A percentile compares a stretch with the other conserved stretches of the same genome.
These are phyloP conservation scores for Hyalella azteca DNA, from an alignment of 2,888 invertebrate genomes.

Conservation along the genomic window DNA sequence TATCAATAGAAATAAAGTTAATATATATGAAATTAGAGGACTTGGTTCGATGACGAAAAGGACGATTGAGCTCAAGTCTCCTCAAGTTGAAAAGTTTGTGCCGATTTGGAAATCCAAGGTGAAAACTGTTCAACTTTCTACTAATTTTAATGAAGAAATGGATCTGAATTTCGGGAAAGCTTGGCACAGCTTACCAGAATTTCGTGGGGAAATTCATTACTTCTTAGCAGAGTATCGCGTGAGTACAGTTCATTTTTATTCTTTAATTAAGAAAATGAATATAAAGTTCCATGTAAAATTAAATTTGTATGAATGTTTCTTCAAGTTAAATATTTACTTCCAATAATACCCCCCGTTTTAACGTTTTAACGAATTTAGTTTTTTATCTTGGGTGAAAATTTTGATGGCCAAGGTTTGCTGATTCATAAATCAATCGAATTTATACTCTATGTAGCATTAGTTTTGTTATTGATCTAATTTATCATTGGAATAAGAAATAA, in stretches of 20 bases:
- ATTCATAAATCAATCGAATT: too few species aligned
- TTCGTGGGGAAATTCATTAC: not conserved
- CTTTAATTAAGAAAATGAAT: not conserved
- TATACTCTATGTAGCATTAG: too few species aligned
- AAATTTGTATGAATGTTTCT: not conserved
- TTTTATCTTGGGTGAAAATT: not conserved
- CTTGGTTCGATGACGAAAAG: not conserved
- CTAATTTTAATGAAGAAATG: not conserved
- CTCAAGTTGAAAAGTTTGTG: not conserved
- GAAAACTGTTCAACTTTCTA: not conserved
- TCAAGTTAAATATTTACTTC: not conserved
- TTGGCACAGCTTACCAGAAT: not conserved
- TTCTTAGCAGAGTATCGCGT: not conserved
- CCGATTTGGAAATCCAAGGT: not conserved
- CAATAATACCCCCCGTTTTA: not conserved
- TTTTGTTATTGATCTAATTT: too few species aligned
- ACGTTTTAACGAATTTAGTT: not conserved
- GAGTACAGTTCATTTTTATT: not conserved
- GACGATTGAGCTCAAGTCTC: not conserved
- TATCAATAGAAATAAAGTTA: too few species aligned
- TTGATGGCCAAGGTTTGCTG: too few species aligned
- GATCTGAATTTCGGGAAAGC: not conserved
- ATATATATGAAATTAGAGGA: not conserved
- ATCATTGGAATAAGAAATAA: too few species aligned
- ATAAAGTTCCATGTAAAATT: not conserved